phyloP scores from a whole-genome alignment of 2,797 vertebrate genomes.

The Sebastes variabilis region DNA sequence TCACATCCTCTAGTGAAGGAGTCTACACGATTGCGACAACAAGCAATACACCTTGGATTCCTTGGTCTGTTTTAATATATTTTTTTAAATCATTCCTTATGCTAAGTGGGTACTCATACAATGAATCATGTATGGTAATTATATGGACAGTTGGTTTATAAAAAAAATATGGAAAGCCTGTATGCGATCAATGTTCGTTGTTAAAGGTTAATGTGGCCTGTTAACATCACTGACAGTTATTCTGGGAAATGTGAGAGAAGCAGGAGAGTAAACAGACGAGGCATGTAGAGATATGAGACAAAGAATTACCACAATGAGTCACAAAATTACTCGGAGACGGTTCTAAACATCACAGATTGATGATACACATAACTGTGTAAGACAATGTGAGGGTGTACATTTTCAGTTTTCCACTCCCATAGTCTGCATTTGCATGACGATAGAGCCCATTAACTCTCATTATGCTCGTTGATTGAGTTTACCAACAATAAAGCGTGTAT shows the following conservation, averaged over 20 bases:
- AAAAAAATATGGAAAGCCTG: neutral
- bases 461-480: conserved; percentile 59
- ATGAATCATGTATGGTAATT: neutral
- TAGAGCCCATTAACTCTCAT: conserved; percentile 60
- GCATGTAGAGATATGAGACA: neutral
- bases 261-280: neutral
- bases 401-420: conserved; percentile 17
- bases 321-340: conserved; percentile 8
- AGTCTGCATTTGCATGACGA: conserved; percentile 45
- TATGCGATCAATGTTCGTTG: neutral
- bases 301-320: conserved; percentile 1
- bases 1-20: conserved; percentile 3
- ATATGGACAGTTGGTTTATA: neutral
- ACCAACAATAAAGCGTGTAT: conserved; percentile 42
- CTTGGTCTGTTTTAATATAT: neutral
- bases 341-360: conserved; percentile 46
- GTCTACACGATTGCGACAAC: neutral
- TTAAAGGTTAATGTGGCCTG: neutral
- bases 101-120: neutral
- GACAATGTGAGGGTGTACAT: conserved; percentile 21
- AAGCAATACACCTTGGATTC: neutral
- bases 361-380: conserved; percentile 22
- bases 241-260: neutral
- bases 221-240: neutral
- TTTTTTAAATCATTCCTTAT: neutral